Percentiles rank a stretch among this genome's conserved stretches.
These are phyloP conservation scores for Drosophila affinis DNA, from an alignment of 2,888 invertebrate genomes.

Conservation along the genomic window DNA sequence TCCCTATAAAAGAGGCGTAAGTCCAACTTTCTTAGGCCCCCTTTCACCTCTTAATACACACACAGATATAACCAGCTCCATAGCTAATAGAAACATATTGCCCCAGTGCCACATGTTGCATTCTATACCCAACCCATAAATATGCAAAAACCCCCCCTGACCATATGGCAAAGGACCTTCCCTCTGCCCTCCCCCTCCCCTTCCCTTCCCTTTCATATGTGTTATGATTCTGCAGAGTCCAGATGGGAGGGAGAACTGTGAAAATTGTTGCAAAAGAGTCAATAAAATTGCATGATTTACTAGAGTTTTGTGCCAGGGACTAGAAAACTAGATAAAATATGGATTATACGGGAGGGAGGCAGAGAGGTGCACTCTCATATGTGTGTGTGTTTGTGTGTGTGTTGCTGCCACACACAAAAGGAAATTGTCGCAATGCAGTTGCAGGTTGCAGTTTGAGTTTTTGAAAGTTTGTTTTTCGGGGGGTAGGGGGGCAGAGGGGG, in stretches of 20 bases:
- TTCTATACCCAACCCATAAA: constrained; percentile 2
- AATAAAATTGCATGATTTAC: constrained; percentile 28
- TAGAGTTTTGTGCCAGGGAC: background rate
- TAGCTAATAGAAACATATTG: constrained; percentile 27
- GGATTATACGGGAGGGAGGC: background rate
- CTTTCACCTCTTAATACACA: constrained; percentile 52
- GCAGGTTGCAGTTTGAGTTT: constrained; percentile 63
- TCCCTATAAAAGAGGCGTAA: fast-evolving
- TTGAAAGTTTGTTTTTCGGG: constrained; percentile 9
- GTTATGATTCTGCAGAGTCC: constrained; percentile 4
- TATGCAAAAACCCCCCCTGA: background rate
- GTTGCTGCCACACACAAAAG: constrained; percentile 41
- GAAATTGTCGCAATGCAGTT: constrained; percentile 73
- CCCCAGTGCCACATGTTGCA: constrained; percentile 18
- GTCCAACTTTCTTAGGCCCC: background rate
- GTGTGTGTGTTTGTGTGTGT: background rate
- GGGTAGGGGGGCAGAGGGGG: too few species aligned
- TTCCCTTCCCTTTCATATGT: background rate
- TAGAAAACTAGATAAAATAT: constrained; percentile 11
- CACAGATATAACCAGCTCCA: constrained; percentile 22
- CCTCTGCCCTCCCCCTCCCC: background rate
- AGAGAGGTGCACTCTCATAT: background rate
- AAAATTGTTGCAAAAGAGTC: constrained; percentile 28
- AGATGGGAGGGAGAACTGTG: constrained; percentile 8
- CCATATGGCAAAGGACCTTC: background rate